Base-by-base conservation (phyloP, 2,797 vertebrate genomes). In the Prunella strophiata region DNA sequence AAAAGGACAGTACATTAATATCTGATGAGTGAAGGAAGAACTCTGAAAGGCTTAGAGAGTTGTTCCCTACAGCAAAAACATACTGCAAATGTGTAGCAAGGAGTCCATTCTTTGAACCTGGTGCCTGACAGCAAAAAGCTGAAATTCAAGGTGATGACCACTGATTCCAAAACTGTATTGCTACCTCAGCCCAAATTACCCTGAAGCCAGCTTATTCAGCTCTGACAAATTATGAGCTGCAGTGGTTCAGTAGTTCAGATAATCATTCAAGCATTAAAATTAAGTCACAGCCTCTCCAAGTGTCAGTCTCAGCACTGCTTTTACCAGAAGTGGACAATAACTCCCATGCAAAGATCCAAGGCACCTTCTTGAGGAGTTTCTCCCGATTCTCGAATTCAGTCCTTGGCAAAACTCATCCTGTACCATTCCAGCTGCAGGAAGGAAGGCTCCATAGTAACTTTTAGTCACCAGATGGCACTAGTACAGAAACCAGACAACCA, bases 381-480 rank as follows among this genome's bases (percentile, higher is more conserved):
- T 85, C 8, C 29, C 3, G 7, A 75, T n/a, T 14, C 25, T 57
- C 1, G 0, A 67, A 79, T 63, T 68, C 40, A n/a, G 7, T 3
- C 26, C 30, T 21, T 25, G 45, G 47, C 17, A 43, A 78, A 57
- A 59, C 1, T 27, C 25, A 65, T 12, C 12, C 43, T 5, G 23
- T 6, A 55, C 43, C 36, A 47, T 61, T 73, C 22, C 40, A 34
- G 21, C 38, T 23, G 13, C 51, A 45, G 59, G 48, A 57, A 14
- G 52, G 20, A 38, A 32, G 10, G 30, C 10, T 76, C 27, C 42
- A 20, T 40, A 61, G 29, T 40, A 75, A 73, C 43, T 36, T 57
- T 88, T 51, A 73, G 78, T 93, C 91, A 92, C 75, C 91, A 96
- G 96, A 80, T 96, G 96, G 95, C 95, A 91, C 93, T 93, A 88